phyloP scores from a whole-genome alignment of 2,888 invertebrate genomes.

The Hirtodrosophila duncani region DNA sequence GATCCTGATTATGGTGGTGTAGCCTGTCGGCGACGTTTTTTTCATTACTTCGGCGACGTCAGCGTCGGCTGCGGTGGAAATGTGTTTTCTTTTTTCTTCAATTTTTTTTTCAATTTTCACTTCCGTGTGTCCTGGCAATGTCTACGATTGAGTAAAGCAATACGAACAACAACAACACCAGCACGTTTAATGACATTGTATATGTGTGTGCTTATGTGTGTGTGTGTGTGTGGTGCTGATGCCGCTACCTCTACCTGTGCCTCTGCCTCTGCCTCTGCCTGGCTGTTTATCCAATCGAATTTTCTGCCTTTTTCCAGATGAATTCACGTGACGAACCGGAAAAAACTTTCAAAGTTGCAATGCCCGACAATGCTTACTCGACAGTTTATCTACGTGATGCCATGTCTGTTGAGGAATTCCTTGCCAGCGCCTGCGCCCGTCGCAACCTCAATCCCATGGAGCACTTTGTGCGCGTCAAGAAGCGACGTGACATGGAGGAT shows the following conservation, averaged over 20 bases:
- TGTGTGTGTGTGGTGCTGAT: slow-evolving; percentile 37
- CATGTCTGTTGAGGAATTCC: slow-evolving; percentile 97
- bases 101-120: slow-evolving; percentile 71
- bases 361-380: slow-evolving; percentile 90
- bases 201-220: slow-evolving; percentile 13
- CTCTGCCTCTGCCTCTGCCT: slow-evolving; percentile 20
- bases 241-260: slow-evolving; percentile 26
- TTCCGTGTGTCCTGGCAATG: slow-evolving; percentile 47
- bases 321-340: slow-evolving; percentile 91
- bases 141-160: slow-evolving; percentile 7
- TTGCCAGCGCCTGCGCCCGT: slow-evolving; percentile 93
- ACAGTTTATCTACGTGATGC: slow-evolving; percentile 92
- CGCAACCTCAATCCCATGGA: slow-evolving; percentile 96
- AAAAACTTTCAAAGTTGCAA: slow-evolving; percentile 92
- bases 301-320: slow-evolving; percentile 82
- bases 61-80: slow-evolving; percentile 33
- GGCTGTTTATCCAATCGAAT: slow-evolving; percentile 65
- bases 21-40: slow-evolving; percentile 58
- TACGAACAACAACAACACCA: slow-evolving; percentile 33
- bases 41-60: slow-evolving; percentile 54
- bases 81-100: slow-evolving; percentile 65
- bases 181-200: slow-evolving; percentile 46
- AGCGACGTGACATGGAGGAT: slow-evolving; percentile 95
- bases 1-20: slow-evolving; percentile 17
- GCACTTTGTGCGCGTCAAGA: slow-evolving; percentile 96